Evolutionary conservation across 2,797 vertebrate species (phyloP).

Genomic region (Pampus argenteus): DNA sequence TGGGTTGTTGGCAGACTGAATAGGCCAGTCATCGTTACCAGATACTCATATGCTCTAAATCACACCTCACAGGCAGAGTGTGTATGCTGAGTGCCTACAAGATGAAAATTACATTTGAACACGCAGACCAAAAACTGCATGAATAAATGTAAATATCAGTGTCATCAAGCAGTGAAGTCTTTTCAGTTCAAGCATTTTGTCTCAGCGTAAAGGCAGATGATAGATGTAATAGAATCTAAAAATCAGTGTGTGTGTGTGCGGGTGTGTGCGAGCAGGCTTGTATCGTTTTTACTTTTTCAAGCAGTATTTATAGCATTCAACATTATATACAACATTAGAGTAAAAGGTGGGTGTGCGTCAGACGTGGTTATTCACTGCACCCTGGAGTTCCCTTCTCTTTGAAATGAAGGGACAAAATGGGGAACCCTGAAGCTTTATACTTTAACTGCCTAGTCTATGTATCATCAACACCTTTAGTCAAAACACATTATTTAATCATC

Average conservation of each 20-base stretch:
- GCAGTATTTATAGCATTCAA: slow-evolving; percentile 10
- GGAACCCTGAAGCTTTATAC: slow-evolving; percentile 29
- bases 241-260: no score
- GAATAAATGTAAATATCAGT: slow-evolving; percentile 24
- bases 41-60: slow-evolving; percentile 9
- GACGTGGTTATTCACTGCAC: slow-evolving; percentile 2
- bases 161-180: slow-evolving; percentile 6
- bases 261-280: no score
- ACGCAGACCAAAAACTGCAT: slow-evolving; percentile 16
- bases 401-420: slow-evolving; percentile 6
- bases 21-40: slow-evolving; percentile 19
- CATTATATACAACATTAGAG: not conserved
- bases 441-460: slow-evolving; percentile 21
- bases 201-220: slow-evolving; percentile 7
- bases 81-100: not conserved
- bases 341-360: slow-evolving; percentile 2
- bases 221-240: slow-evolving; percentile 5
- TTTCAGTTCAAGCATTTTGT: slow-evolving; percentile 14
- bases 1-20: slow-evolving; percentile 22
- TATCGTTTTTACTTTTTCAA: not conserved
- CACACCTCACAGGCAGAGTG: slow-evolving; percentile 2
- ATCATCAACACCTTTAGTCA: slow-evolving; percentile 46
- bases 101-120: slow-evolving; percentile 15
- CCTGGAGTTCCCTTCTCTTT: not conserved
- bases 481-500: slow-evolving; percentile 47